Conservation (phyloP, 1,140 invertebrate genomes). For the Drosophila asahinai region DNA sequence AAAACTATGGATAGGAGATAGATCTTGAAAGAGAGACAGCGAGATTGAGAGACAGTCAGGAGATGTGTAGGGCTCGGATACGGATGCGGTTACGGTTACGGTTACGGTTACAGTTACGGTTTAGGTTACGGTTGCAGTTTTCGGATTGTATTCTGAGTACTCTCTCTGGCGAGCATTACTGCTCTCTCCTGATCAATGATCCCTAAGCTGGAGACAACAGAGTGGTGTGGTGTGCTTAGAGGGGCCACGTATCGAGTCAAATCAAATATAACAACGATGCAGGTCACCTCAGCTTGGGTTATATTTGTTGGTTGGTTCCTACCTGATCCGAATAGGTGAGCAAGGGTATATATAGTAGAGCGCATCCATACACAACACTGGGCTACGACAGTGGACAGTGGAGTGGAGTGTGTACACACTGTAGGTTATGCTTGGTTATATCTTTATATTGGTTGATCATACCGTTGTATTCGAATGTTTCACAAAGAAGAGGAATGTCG, state of each 20-base stretch:
- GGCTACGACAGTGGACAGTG: conserved; percentile 20
- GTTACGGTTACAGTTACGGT: conserved; percentile 27
- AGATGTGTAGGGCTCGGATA: conserved; percentile 48
- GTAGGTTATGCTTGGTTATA: conserved; percentile 34
- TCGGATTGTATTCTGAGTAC: conserved; percentile 19
- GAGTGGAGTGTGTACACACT: conserved; percentile 27
- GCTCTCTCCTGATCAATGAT: conserved; percentile 12
- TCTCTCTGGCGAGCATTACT: conserved; percentile 13
- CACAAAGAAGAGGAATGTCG: conserved; percentile 32
- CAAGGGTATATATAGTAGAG: conserved; percentile 32
- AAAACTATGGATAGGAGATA: conserved; percentile 42
- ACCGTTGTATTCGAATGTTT: conserved; percentile 37
- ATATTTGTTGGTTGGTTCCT: not conserved
- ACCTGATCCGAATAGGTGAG: conserved; percentile 42
- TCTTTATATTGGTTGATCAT: conserved; percentile 42
- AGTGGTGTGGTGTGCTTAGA: conserved; percentile 19
- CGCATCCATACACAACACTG: conserved; percentile 64
- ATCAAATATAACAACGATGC: conserved; percentile 37
- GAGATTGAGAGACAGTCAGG: conserved; percentile 18
- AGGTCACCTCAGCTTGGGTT: conserved; percentile 21
- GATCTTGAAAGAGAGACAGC: conserved; percentile 43
- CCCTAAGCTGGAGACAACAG: conserved; percentile 32
- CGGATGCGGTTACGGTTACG: conserved; percentile 44
- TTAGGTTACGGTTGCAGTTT: conserved; percentile 33
- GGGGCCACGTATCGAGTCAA: conserved; percentile 26